Evolutionary conservation across 2,797 vertebrate species (phyloP).

Genomic region (Falco biarmicus): DNA sequence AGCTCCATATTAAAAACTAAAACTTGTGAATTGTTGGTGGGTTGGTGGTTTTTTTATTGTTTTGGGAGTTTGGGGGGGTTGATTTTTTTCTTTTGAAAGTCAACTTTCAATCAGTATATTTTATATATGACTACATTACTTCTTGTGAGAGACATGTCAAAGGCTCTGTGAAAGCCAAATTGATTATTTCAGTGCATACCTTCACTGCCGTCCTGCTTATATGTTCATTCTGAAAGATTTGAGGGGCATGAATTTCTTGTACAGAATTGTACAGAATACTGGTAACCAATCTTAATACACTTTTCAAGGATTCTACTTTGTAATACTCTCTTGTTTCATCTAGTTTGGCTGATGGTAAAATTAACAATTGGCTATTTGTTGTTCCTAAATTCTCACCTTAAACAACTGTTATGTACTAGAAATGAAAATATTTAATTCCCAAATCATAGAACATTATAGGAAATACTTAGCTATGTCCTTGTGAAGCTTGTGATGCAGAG

Average conservation of each 20-base stretch:
- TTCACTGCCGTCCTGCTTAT: background rate
- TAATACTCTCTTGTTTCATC: background rate
- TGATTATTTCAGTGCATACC: background rate
- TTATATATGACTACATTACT: background rate
- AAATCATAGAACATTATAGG: background rate
- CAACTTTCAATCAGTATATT: background rate
- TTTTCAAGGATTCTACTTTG: background rate
- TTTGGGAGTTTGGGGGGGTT: background rate
- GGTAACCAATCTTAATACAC: background rate
- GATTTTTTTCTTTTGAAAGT: background rate
- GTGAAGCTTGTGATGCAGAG: background rate
- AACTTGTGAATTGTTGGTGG: background rate
- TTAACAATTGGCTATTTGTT: background rate
- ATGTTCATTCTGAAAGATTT: background rate
- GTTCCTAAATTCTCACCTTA: background rate
- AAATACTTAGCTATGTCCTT: background rate
- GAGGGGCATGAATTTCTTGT: background rate
- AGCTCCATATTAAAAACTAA: background rate
- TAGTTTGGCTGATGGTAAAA: background rate
- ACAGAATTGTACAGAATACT: background rate
- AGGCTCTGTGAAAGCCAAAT: background rate
- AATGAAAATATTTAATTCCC: background rate
- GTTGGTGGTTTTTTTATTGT: background rate
- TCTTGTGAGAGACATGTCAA: background rate
- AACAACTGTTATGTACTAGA: background rate